A percentile compares a stretch with the other conserved stretches of the same genome.
These are phyloP conservation scores for Phortica magna DNA, from an alignment of 2,888 invertebrate species.

Conservation along the genomic window DNA sequence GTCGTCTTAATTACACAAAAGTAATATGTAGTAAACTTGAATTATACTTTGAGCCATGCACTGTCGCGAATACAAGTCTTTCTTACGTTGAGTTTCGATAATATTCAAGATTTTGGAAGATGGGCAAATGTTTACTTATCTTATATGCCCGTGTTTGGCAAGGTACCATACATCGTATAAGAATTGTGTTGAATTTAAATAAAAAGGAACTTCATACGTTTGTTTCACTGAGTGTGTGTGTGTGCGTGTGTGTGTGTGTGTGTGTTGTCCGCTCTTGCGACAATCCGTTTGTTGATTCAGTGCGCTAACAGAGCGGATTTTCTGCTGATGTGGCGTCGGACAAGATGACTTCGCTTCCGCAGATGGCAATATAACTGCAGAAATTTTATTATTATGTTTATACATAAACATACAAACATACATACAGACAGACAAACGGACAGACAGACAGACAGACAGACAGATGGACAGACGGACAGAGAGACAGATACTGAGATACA, in stretches of 20 bases:
- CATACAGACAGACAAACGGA: neutral
- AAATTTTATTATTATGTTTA: constrained; percentile 60
- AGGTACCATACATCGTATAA: no score
- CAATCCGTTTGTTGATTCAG: neutral
- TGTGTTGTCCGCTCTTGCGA: neutral
- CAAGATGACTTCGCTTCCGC: constrained; percentile 45
- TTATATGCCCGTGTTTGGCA: no score
- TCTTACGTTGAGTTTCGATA: no score
- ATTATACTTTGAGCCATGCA: no score
- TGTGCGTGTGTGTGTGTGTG: no score
- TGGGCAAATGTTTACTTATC: no score
- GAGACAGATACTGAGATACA: neutral
- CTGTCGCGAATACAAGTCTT: no score
- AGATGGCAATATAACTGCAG: constrained; percentile 61
- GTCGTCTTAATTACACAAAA: no score
- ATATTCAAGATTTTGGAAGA: no score
- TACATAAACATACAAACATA: constrained; percentile 43
- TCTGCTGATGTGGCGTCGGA: constrained; percentile 20
- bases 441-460: constrained; percentile 17
- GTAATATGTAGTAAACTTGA: no score
- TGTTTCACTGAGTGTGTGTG: neutral
- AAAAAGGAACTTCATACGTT: constrained; percentile 42
- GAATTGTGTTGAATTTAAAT: constrained; percentile 67
- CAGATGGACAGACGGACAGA: neutral
- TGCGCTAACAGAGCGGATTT: constrained; percentile 21